These are phyloP conservation scores for Mythimna pallens DNA, from an alignment of 2,888 invertebrate genomes.

Conservation along the genomic window DNA sequence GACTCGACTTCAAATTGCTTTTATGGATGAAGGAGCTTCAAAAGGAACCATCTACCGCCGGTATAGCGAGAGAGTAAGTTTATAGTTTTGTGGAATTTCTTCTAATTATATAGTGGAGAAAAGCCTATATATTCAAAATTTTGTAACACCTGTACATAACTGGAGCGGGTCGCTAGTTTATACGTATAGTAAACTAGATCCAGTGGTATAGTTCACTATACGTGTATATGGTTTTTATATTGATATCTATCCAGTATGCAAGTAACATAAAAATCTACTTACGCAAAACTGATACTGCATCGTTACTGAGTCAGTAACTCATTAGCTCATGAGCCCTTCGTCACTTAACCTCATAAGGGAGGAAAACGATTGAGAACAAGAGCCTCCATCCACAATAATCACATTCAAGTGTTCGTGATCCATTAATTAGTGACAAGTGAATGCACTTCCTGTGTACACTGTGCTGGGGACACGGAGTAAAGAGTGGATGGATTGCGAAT, in stretches of 20 bases:
- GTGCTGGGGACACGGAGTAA: constrained; percentile 9
- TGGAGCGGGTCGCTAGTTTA: neutral
- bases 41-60: too few species aligned
- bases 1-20: too few species aligned
- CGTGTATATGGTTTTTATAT: too few species aligned
- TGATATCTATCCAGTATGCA: neutral
- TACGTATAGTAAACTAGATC: neutral
- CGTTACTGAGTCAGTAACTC: constrained; percentile 33
- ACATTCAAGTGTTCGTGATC: constrained; percentile 61
- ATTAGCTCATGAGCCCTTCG: constrained; percentile 32
- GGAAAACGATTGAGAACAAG: constrained; percentile 48
- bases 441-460: constrained; percentile 72
- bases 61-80: too few species aligned
- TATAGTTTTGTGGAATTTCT: too few species aligned
- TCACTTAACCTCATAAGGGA: constrained; percentile 50
- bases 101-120: too few species aligned
- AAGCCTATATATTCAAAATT: too few species aligned
- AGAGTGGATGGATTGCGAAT: constrained; percentile 15
- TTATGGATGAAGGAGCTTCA: too few species aligned
- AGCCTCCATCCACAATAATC: constrained; percentile 57
- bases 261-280: constrained; percentile 23
- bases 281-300: constrained; percentile 4
- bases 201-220: neutral
- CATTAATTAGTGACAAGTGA: constrained; percentile 76
- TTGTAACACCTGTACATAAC: too few species aligned